Percentiles rank a stretch among this genome's conserved stretches.
phyloP scores from a whole-genome alignment of 2,888 invertebrate species.

The Stenchaetothrips biformis region DNA sequence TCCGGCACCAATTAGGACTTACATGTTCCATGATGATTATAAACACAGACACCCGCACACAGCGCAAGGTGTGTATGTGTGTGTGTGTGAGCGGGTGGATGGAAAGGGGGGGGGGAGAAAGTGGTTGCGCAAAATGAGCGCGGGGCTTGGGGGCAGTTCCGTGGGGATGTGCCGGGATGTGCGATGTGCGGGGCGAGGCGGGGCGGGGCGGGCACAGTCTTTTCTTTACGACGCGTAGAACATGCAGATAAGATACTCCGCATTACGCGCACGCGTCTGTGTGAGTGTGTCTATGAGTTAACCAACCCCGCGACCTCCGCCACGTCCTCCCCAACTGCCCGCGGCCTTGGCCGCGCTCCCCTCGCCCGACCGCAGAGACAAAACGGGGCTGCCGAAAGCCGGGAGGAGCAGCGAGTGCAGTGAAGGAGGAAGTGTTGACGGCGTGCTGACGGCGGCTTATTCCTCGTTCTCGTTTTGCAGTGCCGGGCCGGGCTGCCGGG shows the following conservation, averaged over 20 bases:
- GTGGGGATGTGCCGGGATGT: not conserved
- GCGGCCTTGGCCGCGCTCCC: not conserved
- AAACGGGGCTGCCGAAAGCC: too few species aligned
- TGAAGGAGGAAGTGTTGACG: too few species aligned
- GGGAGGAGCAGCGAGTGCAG: too few species aligned
- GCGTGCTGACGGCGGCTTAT: too few species aligned
- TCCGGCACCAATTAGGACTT: conserved; percentile 22
- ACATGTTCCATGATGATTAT: conserved; percentile 25
- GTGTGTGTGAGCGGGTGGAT: too few species aligned
- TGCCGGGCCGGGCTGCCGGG: too few species aligned
- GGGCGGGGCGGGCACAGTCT: not conserved
- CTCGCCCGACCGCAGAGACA: not conserved
- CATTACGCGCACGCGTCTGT: not conserved
- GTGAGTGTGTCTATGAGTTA: not conserved
- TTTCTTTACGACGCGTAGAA: conserved; percentile 21
- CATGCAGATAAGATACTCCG: conserved; percentile 14
- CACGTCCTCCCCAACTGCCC: not conserved
- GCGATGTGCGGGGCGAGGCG: not conserved
- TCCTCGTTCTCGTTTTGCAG: too few species aligned
- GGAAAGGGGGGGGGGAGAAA: not conserved
- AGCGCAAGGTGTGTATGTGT: not conserved
- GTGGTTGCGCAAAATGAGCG: not conserved
- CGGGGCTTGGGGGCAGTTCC: not conserved
- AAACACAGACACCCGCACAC: conserved; percentile 16
- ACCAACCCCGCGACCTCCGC: not conserved